These are phyloP conservation scores for Zaprionus ghesquierei DNA, from an alignment of 1,140 invertebrate species.

Conservation along the genomic window DNA sequence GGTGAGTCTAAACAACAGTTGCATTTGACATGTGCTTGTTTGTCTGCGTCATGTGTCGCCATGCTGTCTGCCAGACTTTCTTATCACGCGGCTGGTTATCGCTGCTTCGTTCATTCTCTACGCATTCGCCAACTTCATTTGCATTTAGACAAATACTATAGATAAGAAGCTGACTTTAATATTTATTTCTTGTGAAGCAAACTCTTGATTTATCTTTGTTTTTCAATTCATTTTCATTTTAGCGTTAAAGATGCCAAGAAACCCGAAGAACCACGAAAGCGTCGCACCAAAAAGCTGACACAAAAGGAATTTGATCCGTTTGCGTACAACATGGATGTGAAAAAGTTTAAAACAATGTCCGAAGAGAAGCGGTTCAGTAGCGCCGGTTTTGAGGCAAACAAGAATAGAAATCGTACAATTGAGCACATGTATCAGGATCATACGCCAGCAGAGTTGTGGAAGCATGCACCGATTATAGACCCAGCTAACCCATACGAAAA, in stretches of 20 bases:
- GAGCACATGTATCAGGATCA: slow-evolving; percentile 69
- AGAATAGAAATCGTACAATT: slow-evolving; percentile 43
- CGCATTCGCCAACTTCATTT: background rate
- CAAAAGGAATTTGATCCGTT: slow-evolving; percentile 62
- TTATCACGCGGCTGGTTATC: slow-evolving; percentile 52
- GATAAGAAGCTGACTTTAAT: background rate
- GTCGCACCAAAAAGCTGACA: slow-evolving; percentile 51
- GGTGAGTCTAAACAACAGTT: slow-evolving; percentile 38
- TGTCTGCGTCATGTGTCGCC: slow-evolving; percentile 18
- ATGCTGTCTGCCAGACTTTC: slow-evolving; percentile 38
- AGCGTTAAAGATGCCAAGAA: slow-evolving; percentile 13
- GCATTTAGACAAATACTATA: background rate
- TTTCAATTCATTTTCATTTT: background rate
- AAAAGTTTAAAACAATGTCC: slow-evolving; percentile 57
- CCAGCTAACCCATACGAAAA: slow-evolving; percentile 63
- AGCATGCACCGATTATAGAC: slow-evolving; percentile 60
- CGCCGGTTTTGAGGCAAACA: slow-evolving; percentile 45
- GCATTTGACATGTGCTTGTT: background rate
- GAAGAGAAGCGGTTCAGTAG: slow-evolving; percentile 62
- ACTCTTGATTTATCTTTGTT: background rate
- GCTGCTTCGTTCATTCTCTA: slow-evolving; percentile 25
- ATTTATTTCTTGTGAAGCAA: background rate
- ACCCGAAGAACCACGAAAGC: slow-evolving; percentile 48
- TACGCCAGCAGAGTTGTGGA: slow-evolving; percentile 63
- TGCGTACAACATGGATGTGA: slow-evolving; percentile 48